These are phyloP conservation scores for Eupleurogrammus muticus DNA, from an alignment of 2,797 vertebrate genomes.

Conservation along the genomic window DNA sequence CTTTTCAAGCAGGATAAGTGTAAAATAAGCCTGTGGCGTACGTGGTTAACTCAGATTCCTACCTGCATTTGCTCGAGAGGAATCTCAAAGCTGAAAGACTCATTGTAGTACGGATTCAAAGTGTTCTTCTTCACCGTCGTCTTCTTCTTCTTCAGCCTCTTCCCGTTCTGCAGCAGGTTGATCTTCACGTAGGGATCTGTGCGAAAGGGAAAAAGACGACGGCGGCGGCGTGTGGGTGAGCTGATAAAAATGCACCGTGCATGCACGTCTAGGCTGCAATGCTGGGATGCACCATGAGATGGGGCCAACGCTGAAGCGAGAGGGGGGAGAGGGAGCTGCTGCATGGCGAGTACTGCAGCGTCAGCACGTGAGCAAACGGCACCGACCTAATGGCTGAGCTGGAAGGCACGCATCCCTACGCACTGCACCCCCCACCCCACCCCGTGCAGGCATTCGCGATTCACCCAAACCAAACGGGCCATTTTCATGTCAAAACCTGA, in stretches of 20 bases:
- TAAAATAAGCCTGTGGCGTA: too few relatives aligned
- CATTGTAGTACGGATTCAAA: conserved; percentile 97
- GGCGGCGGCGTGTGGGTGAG: neutral
- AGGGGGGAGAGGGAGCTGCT: conserved; percentile 18
- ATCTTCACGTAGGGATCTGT: conserved; percentile 99
- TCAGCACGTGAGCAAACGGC: conserved; percentile 76
- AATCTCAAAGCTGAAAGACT: conserved; percentile 99
- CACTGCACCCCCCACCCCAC: conserved; percentile 32
- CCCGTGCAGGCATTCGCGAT: conserved; percentile 14
- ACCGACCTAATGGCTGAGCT: conserved; percentile 62
- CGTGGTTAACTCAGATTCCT: neutral
- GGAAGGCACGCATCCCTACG: conserved; percentile 27
- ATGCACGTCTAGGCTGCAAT: conserved; percentile 53
- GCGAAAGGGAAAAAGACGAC: conserved; percentile 3
- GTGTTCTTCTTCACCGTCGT: conserved; percentile 99
- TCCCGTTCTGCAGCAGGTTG: conserved; percentile 96
- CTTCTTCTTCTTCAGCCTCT: conserved; percentile 99
- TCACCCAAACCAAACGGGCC: neutral
- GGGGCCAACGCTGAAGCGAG: conserved; percentile 63
- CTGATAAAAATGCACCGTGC: neutral
- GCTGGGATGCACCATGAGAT: conserved; percentile 68
- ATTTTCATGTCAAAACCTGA: neutral
- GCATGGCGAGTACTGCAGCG: conserved; percentile 75
- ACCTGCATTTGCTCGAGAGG: conserved; percentile 99
- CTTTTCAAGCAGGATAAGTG: too few relatives aligned